Base-by-base conservation (phyloP, 2,797 vertebrate species). In the Fratercula arctica region DNA sequence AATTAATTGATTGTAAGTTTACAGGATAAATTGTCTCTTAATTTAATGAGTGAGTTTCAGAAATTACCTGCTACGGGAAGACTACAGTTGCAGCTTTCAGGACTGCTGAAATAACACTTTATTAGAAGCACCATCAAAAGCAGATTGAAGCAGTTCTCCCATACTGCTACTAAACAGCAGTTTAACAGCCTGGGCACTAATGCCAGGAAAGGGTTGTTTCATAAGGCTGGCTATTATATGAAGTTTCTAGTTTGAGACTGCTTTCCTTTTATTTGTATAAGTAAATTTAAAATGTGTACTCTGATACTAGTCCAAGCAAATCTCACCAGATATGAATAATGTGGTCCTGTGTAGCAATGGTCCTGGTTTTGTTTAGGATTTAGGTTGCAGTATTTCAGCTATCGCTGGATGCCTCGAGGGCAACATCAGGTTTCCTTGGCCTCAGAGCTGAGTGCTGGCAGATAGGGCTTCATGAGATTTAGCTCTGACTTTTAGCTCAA, bases 331-430 rank as follows among this genome's bases (percentile, higher is more conserved):
- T 85, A 24, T 61, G 77, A 94, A 45, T 74, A 76, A 77, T 0
- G 0, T 66, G 79, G 46, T 60, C 56, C 43, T 1, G 5, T 43
- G 37, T 11, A 72, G 39, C 28, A 85, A 67, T 24, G 43, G 53
- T 66, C 53, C 61, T 85, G 46, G 50, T 75, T 93, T 96, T 87
- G 16, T 80, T 81, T 63, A 79, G 64, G 57, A 78, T 80, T 95
- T 84, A 50, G 24, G 37, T 75, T 93, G n/a, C 43, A 41, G 10
- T 35, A 45, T 48, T 82, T 82, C 70, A 92, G n/a, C 54, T 92
- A 7, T 87, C 4, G 2, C 54, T 89, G 61, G 24, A 15, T 83
- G 41, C 81, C 75, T 90, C 1, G 1, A 72, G 37, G 53, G 89
- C 82, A 91, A 24, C 75, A 75, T 57, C 50, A 61, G 33, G 16